phyloP scores from a whole-genome alignment of 2,888 invertebrate genomes.

The Odontomyia ornata region DNA sequence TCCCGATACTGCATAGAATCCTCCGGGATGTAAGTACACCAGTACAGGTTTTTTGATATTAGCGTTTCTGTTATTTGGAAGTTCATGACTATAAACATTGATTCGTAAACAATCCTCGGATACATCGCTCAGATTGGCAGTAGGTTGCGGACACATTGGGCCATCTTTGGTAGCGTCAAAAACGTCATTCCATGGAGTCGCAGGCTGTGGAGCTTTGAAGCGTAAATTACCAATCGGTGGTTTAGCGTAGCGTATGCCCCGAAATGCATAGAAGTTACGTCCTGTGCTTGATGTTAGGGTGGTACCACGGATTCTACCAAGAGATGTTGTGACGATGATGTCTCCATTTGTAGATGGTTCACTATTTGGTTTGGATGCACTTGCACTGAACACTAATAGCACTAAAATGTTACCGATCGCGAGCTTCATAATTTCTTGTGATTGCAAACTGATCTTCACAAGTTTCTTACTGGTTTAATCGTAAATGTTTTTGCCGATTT shows the following conservation, averaged over 20 bases:
- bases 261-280: slow-evolving; percentile 62
- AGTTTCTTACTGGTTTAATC: background rate
- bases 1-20: slow-evolving; percentile 70
- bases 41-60: slow-evolving; percentile 68
- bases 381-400: too few relatives aligned
- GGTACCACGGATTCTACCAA: slow-evolving; percentile 62
- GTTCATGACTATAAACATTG: slow-evolving; percentile 67
- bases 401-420: too few relatives aligned
- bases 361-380: too few relatives aligned
- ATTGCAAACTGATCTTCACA: too few relatives aligned
- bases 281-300: slow-evolving; percentile 59
- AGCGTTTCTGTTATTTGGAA: slow-evolving; percentile 57
- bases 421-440: too few relatives aligned
- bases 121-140: slow-evolving; percentile 52
- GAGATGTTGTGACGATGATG: slow-evolving; percentile 59
- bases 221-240: slow-evolving; percentile 59
- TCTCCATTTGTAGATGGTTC: slow-evolving; percentile 50
- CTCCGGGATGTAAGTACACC: slow-evolving; percentile 75
- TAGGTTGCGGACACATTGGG: slow-evolving; percentile 67
- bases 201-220: slow-evolving; percentile 65
- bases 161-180: slow-evolving; percentile 70
- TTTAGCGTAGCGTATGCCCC: slow-evolving; percentile 62
- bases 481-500: background rate
- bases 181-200: slow-evolving; percentile 65
- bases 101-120: slow-evolving; percentile 70